Percentiles rank a stretch among this genome's conserved stretches.
These are phyloP conservation scores for Callinectes sapidus DNA, from an alignment of 2,888 invertebrate genomes.

Conservation along the genomic window DNA sequence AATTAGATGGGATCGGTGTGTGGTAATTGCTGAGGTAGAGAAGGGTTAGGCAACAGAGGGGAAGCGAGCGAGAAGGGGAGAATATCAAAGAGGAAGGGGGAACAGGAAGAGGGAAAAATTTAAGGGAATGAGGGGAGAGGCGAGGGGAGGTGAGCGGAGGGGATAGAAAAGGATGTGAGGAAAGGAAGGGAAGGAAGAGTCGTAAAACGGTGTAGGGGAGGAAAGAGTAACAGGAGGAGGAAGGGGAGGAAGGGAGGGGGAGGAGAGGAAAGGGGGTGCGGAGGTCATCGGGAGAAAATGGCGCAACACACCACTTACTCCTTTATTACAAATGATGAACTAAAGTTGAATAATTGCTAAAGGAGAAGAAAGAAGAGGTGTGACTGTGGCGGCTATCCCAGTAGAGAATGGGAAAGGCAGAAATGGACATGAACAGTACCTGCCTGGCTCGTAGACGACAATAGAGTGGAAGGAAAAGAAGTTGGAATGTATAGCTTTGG, in stretches of 20 bases:
- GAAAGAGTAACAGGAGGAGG: not conserved
- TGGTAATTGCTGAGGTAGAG: not conserved
- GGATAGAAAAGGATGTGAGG: not conserved
- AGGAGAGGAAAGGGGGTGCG: not conserved
- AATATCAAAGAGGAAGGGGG: not conserved
- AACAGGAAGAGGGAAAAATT: not conserved
- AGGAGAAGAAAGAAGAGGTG: not conserved
- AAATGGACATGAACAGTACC: too few species aligned
- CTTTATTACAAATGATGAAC: conserved; percentile 4
- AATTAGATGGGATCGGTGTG: not conserved
- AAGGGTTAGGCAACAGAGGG: not conserved
- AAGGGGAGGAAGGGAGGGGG: not conserved
- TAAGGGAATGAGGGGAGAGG: not conserved
- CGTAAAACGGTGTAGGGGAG: not conserved
- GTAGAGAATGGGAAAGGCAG: not conserved
- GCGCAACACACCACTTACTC: conserved; percentile 38
- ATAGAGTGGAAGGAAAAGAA: too few species aligned
- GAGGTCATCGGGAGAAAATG: conserved; percentile 10
- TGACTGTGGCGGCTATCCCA: not conserved
- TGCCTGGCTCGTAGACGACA: too few species aligned
- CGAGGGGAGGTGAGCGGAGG: not conserved
- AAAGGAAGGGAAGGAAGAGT: not conserved
- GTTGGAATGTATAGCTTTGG: too few species aligned
- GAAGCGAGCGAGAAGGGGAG: not conserved
- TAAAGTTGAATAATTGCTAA: not conserved